Evolutionary conservation across 2,113 vertebrate genomes (phyloP), one percentile per base, ranked within the genome.

Genomic region (Pimephales promelas): DNA sequence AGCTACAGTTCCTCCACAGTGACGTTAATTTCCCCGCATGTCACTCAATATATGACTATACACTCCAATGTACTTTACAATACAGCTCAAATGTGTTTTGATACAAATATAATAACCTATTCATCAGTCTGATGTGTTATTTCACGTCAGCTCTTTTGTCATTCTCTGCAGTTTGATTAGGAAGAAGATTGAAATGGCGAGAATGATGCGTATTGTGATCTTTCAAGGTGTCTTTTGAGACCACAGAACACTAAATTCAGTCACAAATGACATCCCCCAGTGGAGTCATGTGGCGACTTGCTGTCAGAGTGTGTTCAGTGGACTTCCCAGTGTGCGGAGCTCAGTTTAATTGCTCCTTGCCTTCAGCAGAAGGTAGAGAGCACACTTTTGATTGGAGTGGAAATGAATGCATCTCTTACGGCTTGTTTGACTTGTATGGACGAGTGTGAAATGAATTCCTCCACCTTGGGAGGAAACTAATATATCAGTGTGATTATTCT

Each of bases 51-150:
- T 56, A 75, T 57, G 49, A 76, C 56, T 61, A 28, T 31, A 26
- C 40, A 62, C 68, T 34, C 40, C 71, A 4, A n/a, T 16, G 47
- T n/a, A 75, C 26, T 49, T 49, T 31, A 47, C 40, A 72, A 24
- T 74, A 26, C 45, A 11, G 72, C 81, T 59, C 3, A 24, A 62
- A 62, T 24, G 43, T 45, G 52, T 49, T 83, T 9, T 16, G 24
- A 66, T 49, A 26, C 57, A 75, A 83, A 83, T 71, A 57, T 64
- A 26, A 76, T 71, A 54, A 52, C 54, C 57, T 71, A 81, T 71
- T 71, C 49, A 57, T 81, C 49, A 24, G 47, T 36, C 26, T 81
- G 68, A 72, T 81, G n/a, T n/a, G 20, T n/a, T 57, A 31, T 71
- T 54, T 34, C 22, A 64, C 28, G 47, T 26, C 18, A 54, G 79